Evolutionary conservation across 2,797 vertebrate genomes (phyloP), one percentile per base, ranked within the genome.

Genomic region (Lerista edwardsae): DNA sequence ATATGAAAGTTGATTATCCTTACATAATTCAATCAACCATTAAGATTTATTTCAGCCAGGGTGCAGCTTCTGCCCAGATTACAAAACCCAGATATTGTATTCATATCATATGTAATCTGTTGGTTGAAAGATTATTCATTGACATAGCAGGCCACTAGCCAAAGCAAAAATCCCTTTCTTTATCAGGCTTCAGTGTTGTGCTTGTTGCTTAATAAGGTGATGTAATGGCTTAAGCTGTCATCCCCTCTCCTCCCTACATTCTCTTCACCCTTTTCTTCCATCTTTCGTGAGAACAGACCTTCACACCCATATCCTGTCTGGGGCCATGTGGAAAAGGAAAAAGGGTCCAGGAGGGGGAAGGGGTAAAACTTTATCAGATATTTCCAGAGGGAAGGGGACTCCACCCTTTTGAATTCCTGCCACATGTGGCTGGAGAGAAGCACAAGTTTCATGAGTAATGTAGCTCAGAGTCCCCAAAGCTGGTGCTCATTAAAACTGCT

Each of bases 281-380:
- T 89, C 87, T 84, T 87, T 85, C 57, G 51, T 91, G 93, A 84
- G 83, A 84, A 80, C 44, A 6, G 88, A 94, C 92, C 91, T 92
- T 84, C 94, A 95, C 95, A 95, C 95, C 96, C 95, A 94, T 92
- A 97, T 97, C 97, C 97, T 97, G 97, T 94, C 95, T 91, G 91
- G 84, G 93, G 90, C 94, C 92, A 88, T 87, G 23, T 86, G 88
- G 93, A 84, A 88, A 82, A 90, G 93, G 91, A 84, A 89, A 87
- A 90, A 85, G 78, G 69, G 7, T 8, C 27, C 21, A 88, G 62
- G 87, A 90, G 88, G 83, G 90, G 93, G 91, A 87, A 86, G 85
- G 93, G 88, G 87, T 94, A 90, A 90, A 90, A 65, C 88, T 94
- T 95, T 96, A 96, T 97, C 95, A 93, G 95, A 89, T 95, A 93